These are phyloP conservation scores for Ladona fulva DNA, from an alignment of 1,140 invertebrate species.

Conservation along the genomic window DNA sequence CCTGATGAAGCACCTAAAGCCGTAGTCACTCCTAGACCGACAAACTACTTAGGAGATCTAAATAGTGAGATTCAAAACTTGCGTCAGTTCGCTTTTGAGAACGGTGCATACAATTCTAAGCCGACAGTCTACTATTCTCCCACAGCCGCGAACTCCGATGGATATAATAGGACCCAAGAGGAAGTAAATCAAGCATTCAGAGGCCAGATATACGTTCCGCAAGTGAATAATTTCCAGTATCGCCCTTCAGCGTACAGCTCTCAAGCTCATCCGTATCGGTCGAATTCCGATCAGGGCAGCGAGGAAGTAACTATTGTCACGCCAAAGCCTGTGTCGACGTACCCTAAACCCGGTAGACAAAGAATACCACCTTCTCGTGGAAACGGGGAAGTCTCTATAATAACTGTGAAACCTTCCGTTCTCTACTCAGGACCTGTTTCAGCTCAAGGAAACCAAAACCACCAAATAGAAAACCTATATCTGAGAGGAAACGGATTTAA, in stretches of 20 bases:
- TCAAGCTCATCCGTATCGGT: not conserved
- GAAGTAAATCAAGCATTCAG: not conserved
- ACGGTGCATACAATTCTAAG: not conserved
- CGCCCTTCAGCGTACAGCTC: not conserved
- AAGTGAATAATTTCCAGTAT: not conserved
- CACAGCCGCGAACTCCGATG: not conserved
- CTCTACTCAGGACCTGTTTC: not conserved
- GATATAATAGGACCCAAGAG: not conserved
- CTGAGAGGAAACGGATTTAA: no score
- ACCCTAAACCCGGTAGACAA: not conserved
- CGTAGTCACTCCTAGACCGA: not conserved
- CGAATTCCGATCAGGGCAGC: not conserved
- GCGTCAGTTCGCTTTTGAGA: not conserved
- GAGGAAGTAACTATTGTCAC: not conserved
- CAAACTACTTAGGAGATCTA: not conserved
- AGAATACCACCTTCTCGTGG: not conserved
- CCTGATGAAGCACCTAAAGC: not conserved
- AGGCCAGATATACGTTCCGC: not conserved
- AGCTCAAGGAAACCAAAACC: no score
- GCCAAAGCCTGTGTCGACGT: not conserved
- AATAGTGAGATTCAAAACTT: not conserved
- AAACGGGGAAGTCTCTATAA: not conserved
- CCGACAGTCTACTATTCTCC: not conserved
- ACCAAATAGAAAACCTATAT: no score
- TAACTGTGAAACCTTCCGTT: not conserved